These are phyloP conservation scores for Oreochromis aureus DNA, from an alignment of 2,113 vertebrate species.

Conservation along the genomic window DNA sequence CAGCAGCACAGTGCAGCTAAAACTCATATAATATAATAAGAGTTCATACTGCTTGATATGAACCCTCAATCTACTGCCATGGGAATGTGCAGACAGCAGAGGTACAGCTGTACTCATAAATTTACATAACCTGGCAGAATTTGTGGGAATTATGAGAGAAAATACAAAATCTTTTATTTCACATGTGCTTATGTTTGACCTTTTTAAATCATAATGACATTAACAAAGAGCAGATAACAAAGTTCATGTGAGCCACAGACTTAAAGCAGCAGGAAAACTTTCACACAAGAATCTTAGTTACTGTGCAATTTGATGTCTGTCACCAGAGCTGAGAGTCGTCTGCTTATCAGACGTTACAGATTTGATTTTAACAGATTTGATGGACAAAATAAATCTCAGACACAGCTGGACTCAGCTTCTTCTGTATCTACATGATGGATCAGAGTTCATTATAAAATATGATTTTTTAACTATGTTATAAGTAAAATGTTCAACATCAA, in stretches of 20 bases:
- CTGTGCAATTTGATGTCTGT: fast-evolving
- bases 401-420: background rate
- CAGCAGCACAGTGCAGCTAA: no score
- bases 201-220: no score
- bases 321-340: fast-evolving
- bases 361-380: background rate
- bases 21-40: no score
- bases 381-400: background rate
- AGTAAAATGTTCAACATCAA: fast-evolving
- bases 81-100: no score
- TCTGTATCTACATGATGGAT: fast-evolving
- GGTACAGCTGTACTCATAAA: no score
- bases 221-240: no score
- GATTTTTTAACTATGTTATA: fast-evolving
- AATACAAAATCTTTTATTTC: no score
- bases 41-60: no score
- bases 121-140: no score
- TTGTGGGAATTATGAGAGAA: no score
- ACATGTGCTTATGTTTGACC: no score
- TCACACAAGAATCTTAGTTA: background rate
- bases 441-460: fast-evolving
- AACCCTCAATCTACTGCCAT: no score
- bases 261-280: background rate
- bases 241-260: background rate
- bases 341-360: fast-evolving